Percentiles rank a stretch among this genome's conserved stretches.
These are phyloP conservation scores for Trochalopteron elliotii DNA, from an alignment of 2,113 vertebrate genomes.

Conservation along the genomic window DNA sequence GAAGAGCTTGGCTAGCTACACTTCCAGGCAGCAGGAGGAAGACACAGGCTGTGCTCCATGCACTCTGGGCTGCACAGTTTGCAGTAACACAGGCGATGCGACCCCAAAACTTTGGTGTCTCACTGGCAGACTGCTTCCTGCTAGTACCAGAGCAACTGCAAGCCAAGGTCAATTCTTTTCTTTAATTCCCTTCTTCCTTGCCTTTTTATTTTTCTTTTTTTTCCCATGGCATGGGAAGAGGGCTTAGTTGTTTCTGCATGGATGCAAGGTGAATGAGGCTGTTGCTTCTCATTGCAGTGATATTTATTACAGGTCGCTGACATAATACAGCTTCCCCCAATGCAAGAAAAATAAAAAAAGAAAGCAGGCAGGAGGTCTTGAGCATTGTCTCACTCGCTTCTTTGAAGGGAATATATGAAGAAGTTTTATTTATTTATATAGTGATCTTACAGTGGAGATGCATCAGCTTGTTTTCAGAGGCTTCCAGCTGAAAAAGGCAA, in stretches of 20 bases:
- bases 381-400: slow-evolving; percentile 19
- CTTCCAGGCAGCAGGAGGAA: not conserved
- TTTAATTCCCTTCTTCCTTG: slow-evolving; percentile 31
- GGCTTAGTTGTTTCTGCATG: slow-evolving; percentile 81
- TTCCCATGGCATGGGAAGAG: slow-evolving; percentile 72
- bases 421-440: slow-evolving; percentile 59
- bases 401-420: slow-evolving; percentile 8
- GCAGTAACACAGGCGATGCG: not conserved
- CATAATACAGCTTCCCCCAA: slow-evolving; percentile 66
- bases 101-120: not conserved
- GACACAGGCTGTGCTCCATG: rapidly evolving
- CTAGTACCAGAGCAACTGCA: slow-evolving; percentile 1
- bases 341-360: not conserved
- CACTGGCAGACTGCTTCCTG: not conserved
- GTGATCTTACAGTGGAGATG: slow-evolving; percentile 36
- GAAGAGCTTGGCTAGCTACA: not conserved
- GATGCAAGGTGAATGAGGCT: slow-evolving; percentile 87
- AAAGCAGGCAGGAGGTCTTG: not conserved
- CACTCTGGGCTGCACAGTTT: not conserved
- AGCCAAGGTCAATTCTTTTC: slow-evolving; percentile 80
- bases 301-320: slow-evolving; percentile 88
- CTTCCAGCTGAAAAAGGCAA: slow-evolving; percentile 54
- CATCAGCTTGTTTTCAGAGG: slow-evolving; percentile 53
- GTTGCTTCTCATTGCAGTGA: slow-evolving; percentile 78
- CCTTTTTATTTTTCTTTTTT: not conserved